These are phyloP conservation scores for Drosophila neocordata DNA, from an alignment of 1,140 invertebrate species.

Conservation along the genomic window DNA sequence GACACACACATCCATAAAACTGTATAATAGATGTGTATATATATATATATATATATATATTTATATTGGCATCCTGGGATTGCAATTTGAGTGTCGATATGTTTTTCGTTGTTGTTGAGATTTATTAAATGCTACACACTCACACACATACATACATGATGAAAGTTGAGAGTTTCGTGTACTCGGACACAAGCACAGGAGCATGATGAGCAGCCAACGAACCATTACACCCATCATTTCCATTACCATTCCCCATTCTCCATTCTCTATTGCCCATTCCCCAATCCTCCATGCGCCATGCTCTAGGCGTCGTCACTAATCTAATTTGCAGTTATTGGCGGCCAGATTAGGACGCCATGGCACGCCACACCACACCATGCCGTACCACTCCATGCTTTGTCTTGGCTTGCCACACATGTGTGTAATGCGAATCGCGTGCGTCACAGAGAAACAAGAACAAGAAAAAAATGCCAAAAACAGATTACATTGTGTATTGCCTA, in stretches of 20 bases:
- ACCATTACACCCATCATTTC: neutral
- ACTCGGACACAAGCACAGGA: neutral
- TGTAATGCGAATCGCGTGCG: constrained; percentile 65
- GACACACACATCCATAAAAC: neutral
- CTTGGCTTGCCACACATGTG: constrained; percentile 59
- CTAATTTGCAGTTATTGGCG: constrained; percentile 78
- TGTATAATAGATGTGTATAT: neutral
- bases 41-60: neutral
- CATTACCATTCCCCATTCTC: neutral
- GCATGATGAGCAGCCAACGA: neutral
- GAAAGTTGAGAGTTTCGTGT: constrained; percentile 34
- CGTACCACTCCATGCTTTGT: constrained; percentile 17
- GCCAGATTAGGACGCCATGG: constrained; percentile 58
- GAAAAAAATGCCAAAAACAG: neutral
- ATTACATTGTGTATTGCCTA: constrained; percentile 57
- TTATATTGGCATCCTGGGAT: constrained; percentile 47
- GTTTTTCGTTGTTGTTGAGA: constrained; percentile 27
- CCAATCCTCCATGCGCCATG: neutral
- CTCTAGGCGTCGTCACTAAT: constrained; percentile 45
- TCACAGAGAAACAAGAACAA: constrained; percentile 12
- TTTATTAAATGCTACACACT: constrained; percentile 48
- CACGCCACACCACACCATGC: constrained; percentile 40
- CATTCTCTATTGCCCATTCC: too few relatives aligned
- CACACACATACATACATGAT: neutral
- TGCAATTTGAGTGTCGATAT: constrained; percentile 61